A percentile compares a stretch with the other conserved stretches of the same genome.
Evolutionary conservation across 2,888 invertebrate genomes (phyloP).

Genomic region (Frankliniella fusca): DNA sequence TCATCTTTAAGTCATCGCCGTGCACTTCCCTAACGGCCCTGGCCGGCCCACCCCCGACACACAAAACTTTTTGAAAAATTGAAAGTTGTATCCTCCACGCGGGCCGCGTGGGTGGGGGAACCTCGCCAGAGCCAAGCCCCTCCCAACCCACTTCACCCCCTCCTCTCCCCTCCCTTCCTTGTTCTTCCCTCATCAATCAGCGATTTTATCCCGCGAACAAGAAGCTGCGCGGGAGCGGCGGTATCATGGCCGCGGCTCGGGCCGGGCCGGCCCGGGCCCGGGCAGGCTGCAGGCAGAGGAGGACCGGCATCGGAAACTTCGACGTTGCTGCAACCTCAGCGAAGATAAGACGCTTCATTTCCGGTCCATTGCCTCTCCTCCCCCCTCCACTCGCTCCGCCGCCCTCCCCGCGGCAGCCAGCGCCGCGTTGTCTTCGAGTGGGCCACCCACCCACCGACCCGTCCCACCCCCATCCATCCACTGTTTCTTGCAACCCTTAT

Average conservation of each 20-base stretch:
- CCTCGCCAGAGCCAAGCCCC: background rate
- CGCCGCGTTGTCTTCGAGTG: background rate
- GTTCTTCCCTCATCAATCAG: slow-evolving; percentile 26
- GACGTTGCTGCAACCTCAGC: slow-evolving; percentile 25
- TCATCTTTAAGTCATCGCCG: slow-evolving; percentile 7
- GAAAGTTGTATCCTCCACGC: background rate
- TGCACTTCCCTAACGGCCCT: too few species aligned
- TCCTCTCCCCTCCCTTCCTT: background rate
- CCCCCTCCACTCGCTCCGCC: background rate
- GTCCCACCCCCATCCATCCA: background rate
- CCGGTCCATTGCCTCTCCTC: slow-evolving; percentile 13
- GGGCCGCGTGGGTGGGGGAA: background rate
- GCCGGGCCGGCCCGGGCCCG: background rate
- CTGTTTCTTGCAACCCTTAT: background rate
- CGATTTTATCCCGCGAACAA: slow-evolving; percentile 24
- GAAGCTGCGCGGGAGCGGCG: background rate
- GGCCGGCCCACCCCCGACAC: background rate
- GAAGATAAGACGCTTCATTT: slow-evolving; percentile 25
- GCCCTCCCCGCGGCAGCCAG: background rate
- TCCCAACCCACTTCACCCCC: background rate
- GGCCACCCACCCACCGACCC: background rate
- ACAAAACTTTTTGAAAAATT: slow-evolving; percentile 13
- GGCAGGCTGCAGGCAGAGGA: background rate
- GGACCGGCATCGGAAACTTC: background rate
- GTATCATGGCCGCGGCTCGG: background rate